Conservation (phyloP, 2,888 invertebrate genomes). For the Torymus texanus region DNA sequence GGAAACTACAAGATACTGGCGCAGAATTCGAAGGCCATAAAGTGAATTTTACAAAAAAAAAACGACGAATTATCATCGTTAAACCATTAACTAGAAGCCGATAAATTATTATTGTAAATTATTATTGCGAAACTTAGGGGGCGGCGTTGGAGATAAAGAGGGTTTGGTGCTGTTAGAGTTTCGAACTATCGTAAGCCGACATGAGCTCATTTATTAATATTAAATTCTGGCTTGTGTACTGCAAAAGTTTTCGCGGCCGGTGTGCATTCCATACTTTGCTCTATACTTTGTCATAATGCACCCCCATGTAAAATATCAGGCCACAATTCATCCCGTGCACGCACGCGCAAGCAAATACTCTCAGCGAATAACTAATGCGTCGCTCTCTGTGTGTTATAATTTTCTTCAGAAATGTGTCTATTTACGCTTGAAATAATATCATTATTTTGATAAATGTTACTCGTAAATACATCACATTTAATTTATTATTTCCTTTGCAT, state of each 20-base stretch:
- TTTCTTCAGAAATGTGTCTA: background rate
- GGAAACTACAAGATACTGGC: no score
- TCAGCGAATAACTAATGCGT: background rate
- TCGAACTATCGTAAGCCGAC: background rate
- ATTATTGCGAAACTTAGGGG: no score
- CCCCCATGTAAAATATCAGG: background rate
- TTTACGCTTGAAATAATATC: background rate
- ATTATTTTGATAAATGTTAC: background rate
- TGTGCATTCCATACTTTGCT: slow-evolving; percentile 11
- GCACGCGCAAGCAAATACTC: background rate
- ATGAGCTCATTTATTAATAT: slow-evolving; percentile 18
- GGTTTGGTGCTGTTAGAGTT: background rate
- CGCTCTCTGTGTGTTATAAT: background rate
- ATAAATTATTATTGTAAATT: no score
- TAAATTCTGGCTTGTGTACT: slow-evolving; percentile 17
- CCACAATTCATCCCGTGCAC: background rate
- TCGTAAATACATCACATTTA: no score
- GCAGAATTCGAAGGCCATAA: no score
- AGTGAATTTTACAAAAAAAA: no score
- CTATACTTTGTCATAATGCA: background rate
- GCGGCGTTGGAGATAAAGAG: background rate
- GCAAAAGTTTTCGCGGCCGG: slow-evolving; percentile 12
- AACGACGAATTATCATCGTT: no score
- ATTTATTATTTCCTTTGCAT: no score
- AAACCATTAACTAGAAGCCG: background rate